Evolutionary conservation across 2,113 vertebrate species (phyloP).

Genomic region (Apistogramma diplotaenia): DNA sequence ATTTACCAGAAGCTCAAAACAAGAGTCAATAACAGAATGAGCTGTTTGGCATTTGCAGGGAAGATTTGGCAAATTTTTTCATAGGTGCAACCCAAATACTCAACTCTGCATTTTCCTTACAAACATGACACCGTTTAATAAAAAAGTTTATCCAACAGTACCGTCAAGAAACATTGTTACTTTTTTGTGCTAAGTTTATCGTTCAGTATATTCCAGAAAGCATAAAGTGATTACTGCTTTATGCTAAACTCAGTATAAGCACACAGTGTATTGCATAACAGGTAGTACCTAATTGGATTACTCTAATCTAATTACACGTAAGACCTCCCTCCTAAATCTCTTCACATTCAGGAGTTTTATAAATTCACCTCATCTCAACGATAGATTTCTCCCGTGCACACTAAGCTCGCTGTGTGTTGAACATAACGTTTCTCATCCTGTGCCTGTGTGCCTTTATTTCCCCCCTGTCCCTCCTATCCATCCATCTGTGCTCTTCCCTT

Average conservation of each 20-base stretch:
- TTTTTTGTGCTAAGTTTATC: not conserved
- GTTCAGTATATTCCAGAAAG: not conserved
- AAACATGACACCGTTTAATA: too few species aligned
- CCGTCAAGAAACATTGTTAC: too few species aligned
- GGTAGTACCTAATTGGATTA: slow-evolving; percentile 25
- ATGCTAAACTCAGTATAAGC: not conserved
- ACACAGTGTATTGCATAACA: not conserved
- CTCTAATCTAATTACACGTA: slow-evolving; percentile 31
- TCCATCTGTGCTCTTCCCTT: slow-evolving; percentile 54
- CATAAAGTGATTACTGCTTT: not conserved
- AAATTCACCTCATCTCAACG: slow-evolving; percentile 15
- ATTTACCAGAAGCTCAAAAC: too few species aligned
- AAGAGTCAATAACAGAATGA: too few species aligned
- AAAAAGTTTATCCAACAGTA: too few species aligned
- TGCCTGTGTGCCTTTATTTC: slow-evolving; percentile 7
- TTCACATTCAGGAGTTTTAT: not conserved
- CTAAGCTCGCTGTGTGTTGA: slow-evolving; percentile 1
- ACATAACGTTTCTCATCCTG: slow-evolving; percentile 23
- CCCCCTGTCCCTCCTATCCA: slow-evolving; percentile 28
- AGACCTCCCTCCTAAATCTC: not conserved
- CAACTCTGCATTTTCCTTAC: too few species aligned
- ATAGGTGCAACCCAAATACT: too few species aligned
- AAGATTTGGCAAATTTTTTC: too few species aligned
- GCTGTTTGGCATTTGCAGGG: too few species aligned
- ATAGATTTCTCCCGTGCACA: slow-evolving; percentile 8